Conservation (phyloP, 2,113 vertebrate species). For the Myxocyprinus asiaticus region DNA sequence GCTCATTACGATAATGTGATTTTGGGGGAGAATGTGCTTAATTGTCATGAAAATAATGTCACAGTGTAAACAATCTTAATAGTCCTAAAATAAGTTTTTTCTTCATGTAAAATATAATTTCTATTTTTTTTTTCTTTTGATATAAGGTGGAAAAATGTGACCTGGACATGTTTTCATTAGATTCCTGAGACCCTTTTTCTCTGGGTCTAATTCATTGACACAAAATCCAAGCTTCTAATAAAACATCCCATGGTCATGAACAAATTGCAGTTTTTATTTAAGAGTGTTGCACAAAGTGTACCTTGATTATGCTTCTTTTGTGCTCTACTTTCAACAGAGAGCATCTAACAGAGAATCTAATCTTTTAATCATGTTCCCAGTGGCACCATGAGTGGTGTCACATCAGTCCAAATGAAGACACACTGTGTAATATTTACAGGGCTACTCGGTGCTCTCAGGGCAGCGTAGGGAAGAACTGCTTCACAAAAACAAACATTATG, state of each 20-base stretch:
- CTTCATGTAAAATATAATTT: neutral
- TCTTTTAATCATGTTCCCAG: slow-evolving; percentile 31
- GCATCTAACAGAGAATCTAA: slow-evolving; percentile 13
- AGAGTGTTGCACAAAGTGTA: neutral
- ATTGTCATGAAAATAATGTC: no score
- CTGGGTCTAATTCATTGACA: neutral
- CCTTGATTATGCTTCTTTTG: slow-evolving; percentile 18
- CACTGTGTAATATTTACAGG: slow-evolving; percentile 11
- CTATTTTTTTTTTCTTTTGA: neutral
- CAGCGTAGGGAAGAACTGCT: neutral
- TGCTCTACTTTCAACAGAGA: neutral
- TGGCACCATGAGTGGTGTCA: neutral
- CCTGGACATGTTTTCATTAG: neutral
- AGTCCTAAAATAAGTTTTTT: no score
- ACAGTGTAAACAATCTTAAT: no score
- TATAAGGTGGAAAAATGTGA: neutral
- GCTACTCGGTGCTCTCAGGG: slow-evolving; percentile 10
- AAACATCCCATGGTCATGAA: slow-evolving; percentile 1
- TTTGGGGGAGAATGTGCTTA: no score
- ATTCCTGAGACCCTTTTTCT: neutral
- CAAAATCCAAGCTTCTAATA: slow-evolving; percentile 19
- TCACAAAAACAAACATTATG: neutral
- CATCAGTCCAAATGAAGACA: slow-evolving; percentile 14
- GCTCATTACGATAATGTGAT: no score
- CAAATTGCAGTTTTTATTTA: neutral